Base-by-base conservation (phyloP, 2,888 invertebrate species). In the Apodemia duryi region DNA sequence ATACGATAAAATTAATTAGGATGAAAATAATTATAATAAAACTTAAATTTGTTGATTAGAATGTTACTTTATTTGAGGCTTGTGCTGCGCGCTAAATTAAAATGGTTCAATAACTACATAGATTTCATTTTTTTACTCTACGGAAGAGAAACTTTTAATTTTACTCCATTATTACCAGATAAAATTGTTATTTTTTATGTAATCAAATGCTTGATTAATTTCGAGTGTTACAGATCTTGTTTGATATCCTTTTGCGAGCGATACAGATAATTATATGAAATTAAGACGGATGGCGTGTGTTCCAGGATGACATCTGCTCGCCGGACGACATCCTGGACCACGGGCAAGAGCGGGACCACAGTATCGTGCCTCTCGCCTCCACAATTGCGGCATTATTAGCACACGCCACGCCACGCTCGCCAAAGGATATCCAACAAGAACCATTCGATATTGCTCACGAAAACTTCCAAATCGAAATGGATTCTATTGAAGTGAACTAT, bases 251-350 rank as follows among this genome's bases (percentile, higher is more conserved):
- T 79, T 83, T 74, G 82, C 81, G 82, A 82, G 83, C 77, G 75
- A 66, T 62, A 61, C 57, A 35, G 57, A 60, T 60, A 65, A 62
- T 65, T 63, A 63, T 78, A 72, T 77, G 80, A 82, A 76, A 83
- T 82, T 84, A 86, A 86, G 83, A 82, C 49, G 83, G 86, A 88
- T 92, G 92, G 92, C 92, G 92, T 92, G 92, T 93, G 94, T 94
- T 94, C 93, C 94, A 94, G 94, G 94, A 94, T 91, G 91, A 88
- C 88, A 88, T 94, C 88, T 94, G 94, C 89, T 92, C 92, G 90
- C 90, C 94, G 85, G 93, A 91, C 81, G 94, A 94, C 82, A 84
- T 94, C 82, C 89, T 93, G 86, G 85, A 81, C 72, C 73, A 73
- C 74, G 78, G 49, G 11, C 49, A 74, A 73, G 75, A 70, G 69